A percentile compares a stretch with the other conserved stretches of the same genome.
phyloP scores from a whole-genome alignment of 2,888 invertebrate species.

The Lithophane socia region DNA sequence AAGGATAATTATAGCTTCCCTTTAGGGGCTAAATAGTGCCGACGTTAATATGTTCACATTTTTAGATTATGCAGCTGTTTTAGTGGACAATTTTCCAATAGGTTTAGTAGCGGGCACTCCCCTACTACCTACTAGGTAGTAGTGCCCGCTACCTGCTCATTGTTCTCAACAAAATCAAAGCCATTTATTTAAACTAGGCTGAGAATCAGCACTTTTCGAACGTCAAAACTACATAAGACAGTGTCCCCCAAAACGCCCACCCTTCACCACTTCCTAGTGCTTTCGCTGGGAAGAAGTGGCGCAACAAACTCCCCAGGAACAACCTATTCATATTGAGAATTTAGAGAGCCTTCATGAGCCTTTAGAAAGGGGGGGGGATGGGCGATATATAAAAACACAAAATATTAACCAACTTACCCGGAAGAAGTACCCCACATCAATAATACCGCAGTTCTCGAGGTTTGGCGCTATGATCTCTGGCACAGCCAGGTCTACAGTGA shows the following conservation, averaged over 20 bases:
- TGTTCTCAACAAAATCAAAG: no score
- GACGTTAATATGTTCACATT: neutral
- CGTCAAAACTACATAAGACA: no score
- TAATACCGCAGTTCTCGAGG: slow-evolving; percentile 77
- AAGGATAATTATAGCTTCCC: neutral
- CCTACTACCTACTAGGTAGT: no score
- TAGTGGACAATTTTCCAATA: no score
- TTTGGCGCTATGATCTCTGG: slow-evolving; percentile 77
- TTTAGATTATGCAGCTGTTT: neutral
- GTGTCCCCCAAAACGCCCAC: no score
- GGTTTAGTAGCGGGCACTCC: neutral
- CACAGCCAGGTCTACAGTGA: slow-evolving; percentile 70
- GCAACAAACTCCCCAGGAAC: no score
- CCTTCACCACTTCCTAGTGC: no score
- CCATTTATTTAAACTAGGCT: no score
- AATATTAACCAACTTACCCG: slow-evolving; percentile 72
- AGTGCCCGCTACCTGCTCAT: no score
- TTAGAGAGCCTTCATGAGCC: neutral
- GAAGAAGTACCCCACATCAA: slow-evolving; percentile 79
- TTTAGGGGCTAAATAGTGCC: neutral
- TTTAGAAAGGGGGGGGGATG: no score
- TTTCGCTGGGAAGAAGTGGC: no score
- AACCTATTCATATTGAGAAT: neutral
- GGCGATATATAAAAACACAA: neutral
- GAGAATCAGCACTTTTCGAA: no score